Conservation (phyloP, 2,113 vertebrate species). For the Lagopus muta region DNA sequence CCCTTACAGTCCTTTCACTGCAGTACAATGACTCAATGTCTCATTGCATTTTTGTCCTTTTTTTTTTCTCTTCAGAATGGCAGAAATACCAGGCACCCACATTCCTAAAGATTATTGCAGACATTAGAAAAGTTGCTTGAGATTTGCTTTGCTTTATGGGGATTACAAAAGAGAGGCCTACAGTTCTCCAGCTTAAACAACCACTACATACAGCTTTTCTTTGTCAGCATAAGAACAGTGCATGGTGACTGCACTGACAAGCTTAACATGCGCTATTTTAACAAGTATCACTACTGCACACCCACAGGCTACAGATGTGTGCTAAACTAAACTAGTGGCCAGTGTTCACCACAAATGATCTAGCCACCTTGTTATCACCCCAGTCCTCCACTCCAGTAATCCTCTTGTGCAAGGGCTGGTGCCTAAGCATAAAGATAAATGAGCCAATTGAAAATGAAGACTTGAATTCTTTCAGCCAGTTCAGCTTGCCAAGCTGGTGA, state of each 20-base stretch:
- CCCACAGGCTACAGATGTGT: neutral
- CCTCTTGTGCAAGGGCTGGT: neutral
- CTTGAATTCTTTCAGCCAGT: neutral
- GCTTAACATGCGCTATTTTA: neutral
- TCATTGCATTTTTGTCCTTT: neutral
- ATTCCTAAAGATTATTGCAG: conserved; percentile 1
- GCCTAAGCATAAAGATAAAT: neutral
- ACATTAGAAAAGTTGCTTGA: neutral
- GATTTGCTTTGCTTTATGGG: neutral
- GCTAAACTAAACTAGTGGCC: neutral
- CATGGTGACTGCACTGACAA: neutral
- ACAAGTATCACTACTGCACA: neutral
- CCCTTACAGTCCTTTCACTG: neutral
- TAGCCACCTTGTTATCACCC: neutral
- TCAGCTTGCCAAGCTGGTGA: neutral
- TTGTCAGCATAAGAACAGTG: neutral
- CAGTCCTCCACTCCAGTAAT: no score
- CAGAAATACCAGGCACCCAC: conserved; percentile 39
- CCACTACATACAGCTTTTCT: neutral
- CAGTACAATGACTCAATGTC: conserved; percentile 31
- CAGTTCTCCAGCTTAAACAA: neutral
- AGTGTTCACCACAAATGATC: neutral
- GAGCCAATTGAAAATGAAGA: neutral
- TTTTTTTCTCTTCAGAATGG: neutral
- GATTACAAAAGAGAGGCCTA: neutral